A percentile compares a stretch with the other conserved stretches of the same genome.
These are phyloP conservation scores for Blastobasis adustella DNA, from an alignment of 2,888 invertebrate species.

Conservation along the genomic window DNA sequence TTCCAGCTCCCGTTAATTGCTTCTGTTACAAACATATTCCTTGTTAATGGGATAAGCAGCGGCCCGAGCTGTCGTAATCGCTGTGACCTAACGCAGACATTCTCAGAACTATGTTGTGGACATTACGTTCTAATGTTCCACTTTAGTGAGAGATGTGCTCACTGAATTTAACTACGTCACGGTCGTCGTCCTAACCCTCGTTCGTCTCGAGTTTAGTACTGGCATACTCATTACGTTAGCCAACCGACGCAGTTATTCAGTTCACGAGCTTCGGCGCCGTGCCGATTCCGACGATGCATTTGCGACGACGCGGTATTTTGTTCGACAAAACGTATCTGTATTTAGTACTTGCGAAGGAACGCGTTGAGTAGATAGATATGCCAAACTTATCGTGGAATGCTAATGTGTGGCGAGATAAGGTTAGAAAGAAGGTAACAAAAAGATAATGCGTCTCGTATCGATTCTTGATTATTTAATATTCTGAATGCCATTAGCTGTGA, in stretches of 20 bases:
- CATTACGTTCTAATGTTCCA: too few relatives aligned
- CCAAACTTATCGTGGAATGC: conserved; percentile 27
- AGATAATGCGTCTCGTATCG: background rate
- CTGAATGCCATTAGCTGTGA: background rate
- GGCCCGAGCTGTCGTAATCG: background rate
- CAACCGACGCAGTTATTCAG: conserved; percentile 47
- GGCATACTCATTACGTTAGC: conserved; percentile 23
- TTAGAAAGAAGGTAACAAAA: background rate
- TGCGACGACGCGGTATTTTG: conserved; percentile 16
- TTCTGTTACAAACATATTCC: conserved; percentile 2
- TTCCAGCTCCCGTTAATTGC: conserved; percentile 3
- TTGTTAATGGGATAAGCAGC: conserved; percentile 2
- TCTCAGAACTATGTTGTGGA: too few relatives aligned
- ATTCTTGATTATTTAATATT: background rate
- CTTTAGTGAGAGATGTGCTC: too few relatives aligned
- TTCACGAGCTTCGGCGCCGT: conserved; percentile 39
- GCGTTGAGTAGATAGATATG: too few relatives aligned
- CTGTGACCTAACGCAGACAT: too few relatives aligned
- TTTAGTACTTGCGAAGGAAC: too few relatives aligned
- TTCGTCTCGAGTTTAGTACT: background rate
- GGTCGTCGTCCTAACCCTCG: conserved; percentile 19
- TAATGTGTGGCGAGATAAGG: conserved; percentile 27
- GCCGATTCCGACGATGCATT: conserved; percentile 45
- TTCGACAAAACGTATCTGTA: too few relatives aligned
- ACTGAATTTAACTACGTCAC: conserved; percentile 20